These are phyloP conservation scores for Thymelicus lineola DNA, from an alignment of 2,888 invertebrate genomes.

Conservation along the genomic window DNA sequence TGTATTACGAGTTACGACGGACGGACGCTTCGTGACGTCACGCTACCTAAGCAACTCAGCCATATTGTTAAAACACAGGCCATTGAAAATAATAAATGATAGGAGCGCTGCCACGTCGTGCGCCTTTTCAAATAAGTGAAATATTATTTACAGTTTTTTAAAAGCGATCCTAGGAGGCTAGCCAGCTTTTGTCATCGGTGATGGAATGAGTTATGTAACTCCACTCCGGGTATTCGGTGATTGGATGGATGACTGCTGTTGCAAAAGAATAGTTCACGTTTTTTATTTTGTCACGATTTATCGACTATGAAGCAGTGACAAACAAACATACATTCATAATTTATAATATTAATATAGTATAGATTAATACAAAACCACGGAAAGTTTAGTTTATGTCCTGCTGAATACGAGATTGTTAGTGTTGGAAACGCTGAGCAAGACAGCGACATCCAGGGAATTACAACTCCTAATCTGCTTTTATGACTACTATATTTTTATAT, in stretches of 20 bases:
- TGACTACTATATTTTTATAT: constrained; percentile 31
- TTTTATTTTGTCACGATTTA: no score
- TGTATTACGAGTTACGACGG: not conserved
- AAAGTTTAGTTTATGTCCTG: not conserved
- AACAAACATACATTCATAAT: no score
- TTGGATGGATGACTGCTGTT: not conserved
- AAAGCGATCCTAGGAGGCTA: not conserved
- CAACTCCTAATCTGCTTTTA: constrained; percentile 25
- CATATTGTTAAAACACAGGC: constrained; percentile 7
- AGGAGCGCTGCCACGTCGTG: not conserved
- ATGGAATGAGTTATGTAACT: not conserved
- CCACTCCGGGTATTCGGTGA: not conserved
- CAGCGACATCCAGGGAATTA: constrained; percentile 1
- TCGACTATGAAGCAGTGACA: no score
- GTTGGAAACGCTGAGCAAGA: constrained; percentile 14
- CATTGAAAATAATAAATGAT: constrained; percentile 16
- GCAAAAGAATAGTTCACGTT: no score
- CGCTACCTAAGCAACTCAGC: constrained; percentile 19
- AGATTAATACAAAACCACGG: not conserved
- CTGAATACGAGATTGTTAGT: constrained; percentile 13
- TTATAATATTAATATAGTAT: no score
- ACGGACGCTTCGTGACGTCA: constrained; percentile 24
- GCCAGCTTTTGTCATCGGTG: constrained; percentile 2
- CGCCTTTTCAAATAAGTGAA: not conserved
- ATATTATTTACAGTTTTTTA: constrained; percentile 1